Percentiles rank a stretch among this genome's conserved stretches.
Evolutionary conservation across 2,888 invertebrate species (phyloP).

Genomic region (Drosophila greeni): DNA sequence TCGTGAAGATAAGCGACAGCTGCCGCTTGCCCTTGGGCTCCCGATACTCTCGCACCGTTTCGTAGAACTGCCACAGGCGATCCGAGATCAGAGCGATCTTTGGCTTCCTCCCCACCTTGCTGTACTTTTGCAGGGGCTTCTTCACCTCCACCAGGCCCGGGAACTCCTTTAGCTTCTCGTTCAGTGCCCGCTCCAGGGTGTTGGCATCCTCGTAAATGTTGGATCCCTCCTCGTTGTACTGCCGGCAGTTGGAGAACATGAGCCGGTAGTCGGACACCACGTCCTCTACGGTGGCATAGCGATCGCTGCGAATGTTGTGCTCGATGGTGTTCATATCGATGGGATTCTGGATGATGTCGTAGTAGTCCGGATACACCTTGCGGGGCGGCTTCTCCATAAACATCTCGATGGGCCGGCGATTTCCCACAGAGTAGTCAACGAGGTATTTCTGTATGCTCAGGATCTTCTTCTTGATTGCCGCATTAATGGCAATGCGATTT

Average conservation of each 20-base stretch:
- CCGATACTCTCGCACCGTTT: conserved; percentile 92
- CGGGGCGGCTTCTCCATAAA: conserved; percentile 98
- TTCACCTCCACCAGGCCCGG: conserved; percentile 81
- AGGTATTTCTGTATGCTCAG: conserved; percentile 88
- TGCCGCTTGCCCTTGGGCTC: conserved; percentile 91
- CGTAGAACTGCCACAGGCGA: conserved; percentile 91
- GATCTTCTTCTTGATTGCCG: conserved; percentile 86
- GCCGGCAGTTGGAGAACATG: conserved; percentile 98
- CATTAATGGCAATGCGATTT: conserved; percentile 74
- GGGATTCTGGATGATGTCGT: conserved; percentile 94
- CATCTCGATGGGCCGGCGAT: conserved; percentile 91
- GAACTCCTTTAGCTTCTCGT: conserved; percentile 89
- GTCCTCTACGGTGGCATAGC: conserved; percentile 91
- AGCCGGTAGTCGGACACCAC: conserved; percentile 90
- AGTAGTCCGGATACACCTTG: conserved; percentile 96
- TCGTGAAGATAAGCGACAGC: conserved; percentile 95
- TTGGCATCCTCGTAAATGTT: conserved; percentile 97
- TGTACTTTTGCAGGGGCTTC: conserved; percentile 69
- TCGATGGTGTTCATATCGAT: conserved; percentile 97
- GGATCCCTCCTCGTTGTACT: conserved; percentile 97
- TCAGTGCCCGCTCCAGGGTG: conserved; percentile 89
- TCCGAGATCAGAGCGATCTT: conserved; percentile 82
- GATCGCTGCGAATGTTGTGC: conserved; percentile 90
- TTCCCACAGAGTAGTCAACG: conserved; percentile 85
- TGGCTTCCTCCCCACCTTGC: conserved; percentile 66